Base-by-base conservation (phyloP, 2,888 invertebrate species). In the Cerastis leucographa region DNA sequence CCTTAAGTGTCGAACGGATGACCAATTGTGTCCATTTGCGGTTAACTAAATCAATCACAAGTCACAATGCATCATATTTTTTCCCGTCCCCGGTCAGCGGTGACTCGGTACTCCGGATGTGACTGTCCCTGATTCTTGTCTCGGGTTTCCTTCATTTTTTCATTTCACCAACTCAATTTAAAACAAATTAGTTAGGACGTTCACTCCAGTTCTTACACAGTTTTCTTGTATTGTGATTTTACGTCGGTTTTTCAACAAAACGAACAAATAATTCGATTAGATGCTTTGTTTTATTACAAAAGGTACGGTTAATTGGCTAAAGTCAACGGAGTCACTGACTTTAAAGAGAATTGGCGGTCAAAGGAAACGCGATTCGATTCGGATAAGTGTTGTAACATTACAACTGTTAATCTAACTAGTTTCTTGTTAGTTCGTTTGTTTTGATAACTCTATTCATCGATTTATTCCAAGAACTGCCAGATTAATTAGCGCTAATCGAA, bases 161-260 rank as follows among this genome's bases (percentile, higher is more conserved):
- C 86, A 89, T 90, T 90, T 89, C 84, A 85, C 86, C 85, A 91
- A 91, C 91, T 92, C 94, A 93, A 93, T 94, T 94, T 92, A 92
- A 94, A 94, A 94, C 93, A 94, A 94, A 95, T 94, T 93, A 91
- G 89, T 85, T 88, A 90, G 92, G 91, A 90, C 92, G 89, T 92
- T 93, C 91, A 92, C 92, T 92, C 90, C 85, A 88, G 86, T 91
- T 92, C 92, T 92, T 92, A 89, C 81, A 74, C 74, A 80, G 75
- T 80, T 85, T 88, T 86, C 83, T 84, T 87, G 84, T 81, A 86
- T 84, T 88, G 85, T 88, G 83, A 89, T 87, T 89, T 79, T 76
- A 75, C 78, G 71, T 80, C 79, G 84, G 84, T 86, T 89, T 85
- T 85, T 81, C 81, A 89, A 88, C 86, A 87, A 86, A 88, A 85